phyloP scores from a whole-genome alignment of 2,888 invertebrate genomes.

The Allygus modestus region DNA sequence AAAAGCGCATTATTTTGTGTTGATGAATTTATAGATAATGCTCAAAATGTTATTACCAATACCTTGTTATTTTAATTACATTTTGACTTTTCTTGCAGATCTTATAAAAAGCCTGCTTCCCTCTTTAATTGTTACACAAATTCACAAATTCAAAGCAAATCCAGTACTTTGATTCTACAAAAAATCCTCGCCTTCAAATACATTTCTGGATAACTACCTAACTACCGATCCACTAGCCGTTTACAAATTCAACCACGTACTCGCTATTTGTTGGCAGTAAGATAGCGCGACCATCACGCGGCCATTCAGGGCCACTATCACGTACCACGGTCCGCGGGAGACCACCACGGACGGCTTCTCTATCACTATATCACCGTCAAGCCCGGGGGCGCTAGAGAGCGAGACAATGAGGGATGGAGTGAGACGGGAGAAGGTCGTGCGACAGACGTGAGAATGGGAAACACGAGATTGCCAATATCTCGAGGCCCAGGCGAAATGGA shows the following conservation, averaged over 20 bases:
- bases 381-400: not conserved
- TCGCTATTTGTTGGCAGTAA: conserved; percentile 21
- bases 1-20: too few relatives aligned
- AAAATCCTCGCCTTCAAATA: too few relatives aligned
- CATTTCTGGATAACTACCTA: too few relatives aligned
- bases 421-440: not conserved
- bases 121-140: too few relatives aligned
- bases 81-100: too few relatives aligned
- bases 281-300: not conserved
- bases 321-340: not conserved
- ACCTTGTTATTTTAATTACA: too few relatives aligned
- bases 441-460: conserved; percentile 5
- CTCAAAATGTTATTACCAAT: too few relatives aligned
- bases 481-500: too few relatives aligned
- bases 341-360: not conserved
- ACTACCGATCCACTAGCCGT: not conserved
- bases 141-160: too few relatives aligned
- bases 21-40: too few relatives aligned
- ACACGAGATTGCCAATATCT: not conserved
- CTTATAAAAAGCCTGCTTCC: too few relatives aligned
- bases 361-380: not conserved
- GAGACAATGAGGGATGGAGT: not conserved
- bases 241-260: conserved; percentile 1
- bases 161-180: too few relatives aligned
- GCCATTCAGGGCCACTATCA: not conserved